Evolutionary conservation across 2,888 invertebrate species (phyloP).

Genomic region (Stenotaenia linearis): DNA sequence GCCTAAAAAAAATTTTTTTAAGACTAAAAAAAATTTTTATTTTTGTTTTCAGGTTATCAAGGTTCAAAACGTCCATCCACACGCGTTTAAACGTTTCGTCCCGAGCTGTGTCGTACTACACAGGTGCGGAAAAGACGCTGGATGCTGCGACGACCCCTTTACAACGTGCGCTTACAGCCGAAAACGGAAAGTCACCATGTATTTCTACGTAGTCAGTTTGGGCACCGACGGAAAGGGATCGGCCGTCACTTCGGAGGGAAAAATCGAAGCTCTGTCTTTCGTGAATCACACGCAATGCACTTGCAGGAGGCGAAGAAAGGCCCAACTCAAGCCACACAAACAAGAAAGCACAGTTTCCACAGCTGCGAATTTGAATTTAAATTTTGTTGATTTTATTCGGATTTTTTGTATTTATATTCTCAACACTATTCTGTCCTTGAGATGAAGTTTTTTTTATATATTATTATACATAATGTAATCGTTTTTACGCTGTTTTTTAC

Average conservation of each 20-base stretch:
- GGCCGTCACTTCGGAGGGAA: constrained; percentile 31
- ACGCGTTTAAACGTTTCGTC: constrained; percentile 42
- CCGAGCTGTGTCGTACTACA: constrained; percentile 47
- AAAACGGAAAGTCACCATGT: constrained; percentile 37
- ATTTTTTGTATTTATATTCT: neutral
- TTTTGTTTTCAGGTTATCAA: constrained; percentile 40
- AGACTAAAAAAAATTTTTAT: too few relatives aligned
- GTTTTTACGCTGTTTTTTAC: too few relatives aligned
- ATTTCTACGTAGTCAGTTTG: constrained; percentile 38
- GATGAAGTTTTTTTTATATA: neutral
- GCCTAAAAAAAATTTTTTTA: too few relatives aligned
- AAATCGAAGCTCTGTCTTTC: constrained; percentile 39
- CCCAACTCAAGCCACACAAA: neutral
- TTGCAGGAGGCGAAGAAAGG: constrained; percentile 32
- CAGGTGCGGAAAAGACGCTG: constrained; percentile 44
- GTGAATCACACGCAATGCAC: constrained; percentile 40
- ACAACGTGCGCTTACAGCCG: constrained; percentile 42
- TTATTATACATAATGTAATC: neutral
- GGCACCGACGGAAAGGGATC: constrained; percentile 15
- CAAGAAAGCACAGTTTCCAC: neutral
- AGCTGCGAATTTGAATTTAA: neutral
- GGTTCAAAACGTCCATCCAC: constrained; percentile 42
- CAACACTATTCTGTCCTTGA: neutral
- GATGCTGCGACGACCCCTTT: constrained; percentile 44
- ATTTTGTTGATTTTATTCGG: neutral